Percentiles rank a stretch among this genome's conserved stretches.
Evolutionary conservation across 1,140 invertebrate species (phyloP).

Genomic region (Apis dorsata): DNA sequence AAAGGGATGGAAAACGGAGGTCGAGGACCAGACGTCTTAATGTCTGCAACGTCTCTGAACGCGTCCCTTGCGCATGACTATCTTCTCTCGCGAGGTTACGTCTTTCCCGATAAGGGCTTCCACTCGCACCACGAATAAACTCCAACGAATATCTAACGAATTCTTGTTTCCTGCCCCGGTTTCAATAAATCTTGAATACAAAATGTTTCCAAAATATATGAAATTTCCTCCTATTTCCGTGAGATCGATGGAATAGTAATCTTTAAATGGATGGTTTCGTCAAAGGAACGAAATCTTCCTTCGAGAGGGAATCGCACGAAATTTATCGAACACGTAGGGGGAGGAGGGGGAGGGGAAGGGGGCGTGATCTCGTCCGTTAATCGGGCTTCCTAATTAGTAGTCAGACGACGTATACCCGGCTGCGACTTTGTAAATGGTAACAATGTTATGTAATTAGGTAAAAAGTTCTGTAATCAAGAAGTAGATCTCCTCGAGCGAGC

Average conservation of each 20-base stretch:
- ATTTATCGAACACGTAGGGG: slow-evolving; percentile 54
- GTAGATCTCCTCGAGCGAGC: slow-evolving; percentile 73
- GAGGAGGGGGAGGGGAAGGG: background rate
- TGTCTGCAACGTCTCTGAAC: slow-evolving; percentile 70
- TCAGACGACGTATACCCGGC: slow-evolving; percentile 55
- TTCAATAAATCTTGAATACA: background rate
- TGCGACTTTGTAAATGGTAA: slow-evolving; percentile 74
- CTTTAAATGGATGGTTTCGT: slow-evolving; percentile 23
- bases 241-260: background rate
- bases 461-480: slow-evolving; percentile 77
- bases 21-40: slow-evolving; percentile 78
- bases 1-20: slow-evolving; percentile 60
- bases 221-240: background rate
- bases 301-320: slow-evolving; percentile 28
- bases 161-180: background rate
- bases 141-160: slow-evolving; percentile 10
- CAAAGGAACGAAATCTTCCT: background rate
- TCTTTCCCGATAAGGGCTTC: slow-evolving; percentile 60
- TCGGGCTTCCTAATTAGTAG: slow-evolving; percentile 70
- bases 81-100: slow-evolving; percentile 53
- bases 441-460: slow-evolving; percentile 76
- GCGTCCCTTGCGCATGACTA: slow-evolving; percentile 66
- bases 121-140: slow-evolving; percentile 49
- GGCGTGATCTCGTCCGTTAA: slow-evolving; percentile 62
- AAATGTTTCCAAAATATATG: no score